phyloP scores from a whole-genome alignment of 2,797 vertebrate genomes.

The Chiroxiphia lanceolata region DNA sequence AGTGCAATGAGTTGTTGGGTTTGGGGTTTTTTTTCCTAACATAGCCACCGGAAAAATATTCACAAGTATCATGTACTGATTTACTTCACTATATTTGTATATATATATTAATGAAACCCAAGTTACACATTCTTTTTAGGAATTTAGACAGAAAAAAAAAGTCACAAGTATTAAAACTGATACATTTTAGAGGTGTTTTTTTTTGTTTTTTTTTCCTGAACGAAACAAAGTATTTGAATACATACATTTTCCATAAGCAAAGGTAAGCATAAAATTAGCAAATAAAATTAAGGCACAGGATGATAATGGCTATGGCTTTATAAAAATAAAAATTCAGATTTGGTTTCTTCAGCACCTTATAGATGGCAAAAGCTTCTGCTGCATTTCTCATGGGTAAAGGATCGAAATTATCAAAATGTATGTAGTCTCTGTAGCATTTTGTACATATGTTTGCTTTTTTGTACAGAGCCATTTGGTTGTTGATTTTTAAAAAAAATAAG shows the following conservation, averaged over 20 bases:
- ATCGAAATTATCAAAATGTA: conserved; percentile 71
- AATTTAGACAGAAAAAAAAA: conserved; percentile 54
- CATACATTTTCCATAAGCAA: conserved; percentile 66
- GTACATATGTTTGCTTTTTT: conserved; percentile 83
- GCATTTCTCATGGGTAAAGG: conserved; percentile 71
- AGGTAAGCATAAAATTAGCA: conserved; percentile 62
- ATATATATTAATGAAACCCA: conserved; percentile 52
- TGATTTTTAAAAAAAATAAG: conserved; percentile 71
- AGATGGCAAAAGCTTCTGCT: conserved; percentile 75
- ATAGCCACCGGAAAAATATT: conserved; percentile 65
- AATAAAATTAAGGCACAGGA: conserved; percentile 63
- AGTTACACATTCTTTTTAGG: conserved; percentile 69
- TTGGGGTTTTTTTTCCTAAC: conserved; percentile 29
- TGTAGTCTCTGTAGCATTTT: conserved; percentile 81
- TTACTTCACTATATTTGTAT: conserved; percentile 45
- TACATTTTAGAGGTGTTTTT: conserved; percentile 25
- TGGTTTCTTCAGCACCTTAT: conserved; percentile 87
- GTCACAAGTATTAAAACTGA: conserved; percentile 60
- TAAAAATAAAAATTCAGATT: conserved; percentile 60
- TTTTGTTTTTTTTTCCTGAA: conserved; percentile 8
- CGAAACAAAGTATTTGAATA: conserved; percentile 69
- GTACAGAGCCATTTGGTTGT: conserved; percentile 86
- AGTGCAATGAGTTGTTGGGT: conserved; percentile 49
- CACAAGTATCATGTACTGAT: conserved; percentile 66
- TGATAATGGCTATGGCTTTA: conserved; percentile 66